Evolutionary conservation across 2,113 vertebrate genomes (phyloP).

Genomic region (Oncorhynchus masou): DNA sequence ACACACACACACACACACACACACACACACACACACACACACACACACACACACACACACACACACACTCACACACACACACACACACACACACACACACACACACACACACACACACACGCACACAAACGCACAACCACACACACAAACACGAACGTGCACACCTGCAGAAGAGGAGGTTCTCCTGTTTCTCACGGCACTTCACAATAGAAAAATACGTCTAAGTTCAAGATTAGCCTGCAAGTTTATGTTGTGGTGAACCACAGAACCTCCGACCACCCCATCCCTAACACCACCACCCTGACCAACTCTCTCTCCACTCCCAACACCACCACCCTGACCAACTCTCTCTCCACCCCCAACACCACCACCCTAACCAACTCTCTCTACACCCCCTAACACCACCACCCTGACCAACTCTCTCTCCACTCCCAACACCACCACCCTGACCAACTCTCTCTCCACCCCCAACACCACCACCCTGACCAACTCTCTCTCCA

Average conservation of each 20-base stretch:
- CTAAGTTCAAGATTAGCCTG: background rate
- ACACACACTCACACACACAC: constrained; percentile 15
- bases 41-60: constrained; percentile 13
- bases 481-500: no score
- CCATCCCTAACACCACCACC: fast-evolving
- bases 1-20: background rate
- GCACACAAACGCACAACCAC: background rate
- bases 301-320: background rate
- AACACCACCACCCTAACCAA: no score
- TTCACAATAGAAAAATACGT: background rate
- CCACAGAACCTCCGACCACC: background rate
- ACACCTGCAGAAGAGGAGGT: background rate
- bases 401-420: no score
- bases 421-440: no score
- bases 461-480: no score
- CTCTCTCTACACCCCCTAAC: no score
- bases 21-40: background rate
- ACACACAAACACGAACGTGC: background rate
- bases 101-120: background rate
- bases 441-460: no score
- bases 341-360: no score
- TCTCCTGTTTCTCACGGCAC: background rate
- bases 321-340: no score
- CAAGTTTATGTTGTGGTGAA: no score
- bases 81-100: background rate